phyloP scores from a whole-genome alignment of 2,113 vertebrate species.

The Syngnathus floridae region DNA sequence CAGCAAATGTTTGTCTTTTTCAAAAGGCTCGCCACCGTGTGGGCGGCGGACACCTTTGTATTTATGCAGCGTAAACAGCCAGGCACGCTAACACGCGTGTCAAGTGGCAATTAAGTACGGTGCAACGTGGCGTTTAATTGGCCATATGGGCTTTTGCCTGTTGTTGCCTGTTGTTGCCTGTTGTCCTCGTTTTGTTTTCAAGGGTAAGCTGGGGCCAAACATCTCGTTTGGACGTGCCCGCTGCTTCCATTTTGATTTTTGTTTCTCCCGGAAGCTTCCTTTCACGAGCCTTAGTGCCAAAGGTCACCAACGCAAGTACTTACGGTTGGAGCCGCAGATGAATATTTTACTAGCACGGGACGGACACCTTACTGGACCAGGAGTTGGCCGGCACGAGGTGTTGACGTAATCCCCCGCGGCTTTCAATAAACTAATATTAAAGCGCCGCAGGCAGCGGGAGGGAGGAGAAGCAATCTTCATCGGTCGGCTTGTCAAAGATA shows the following conservation, averaged over 20 bases:
- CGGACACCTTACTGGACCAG: slow-evolving; percentile 50
- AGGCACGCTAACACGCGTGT: not conserved
- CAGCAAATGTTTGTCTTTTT: slow-evolving; percentile 21
- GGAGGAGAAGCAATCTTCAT: slow-evolving; percentile 25
- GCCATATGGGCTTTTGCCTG: slow-evolving; percentile 1
- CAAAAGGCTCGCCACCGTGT: slow-evolving; percentile 27
- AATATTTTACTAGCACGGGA: slow-evolving; percentile 68
- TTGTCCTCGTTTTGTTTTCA: not conserved
- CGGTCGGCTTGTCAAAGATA: slow-evolving; percentile 15
- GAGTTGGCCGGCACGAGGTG: slow-evolving; percentile 61
- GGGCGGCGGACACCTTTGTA: slow-evolving; percentile 38
- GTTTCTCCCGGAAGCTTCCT: slow-evolving; percentile 9
- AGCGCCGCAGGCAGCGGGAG: slow-evolving; percentile 14
- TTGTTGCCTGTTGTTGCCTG: not conserved
- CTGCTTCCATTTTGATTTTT: too few relatives aligned
- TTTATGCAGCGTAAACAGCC: slow-evolving; percentile 13
- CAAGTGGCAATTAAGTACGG: slow-evolving; percentile 14
- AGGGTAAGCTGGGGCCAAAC: not conserved
- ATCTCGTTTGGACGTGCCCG: too few relatives aligned
- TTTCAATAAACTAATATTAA: slow-evolving; percentile 39
- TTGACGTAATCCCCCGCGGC: slow-evolving; percentile 12
- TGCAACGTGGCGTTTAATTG: slow-evolving; percentile 8
- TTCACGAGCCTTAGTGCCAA: slow-evolving; percentile 25
- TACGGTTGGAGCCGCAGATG: slow-evolving; percentile 60
- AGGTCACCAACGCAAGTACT: slow-evolving; percentile 50